These are phyloP conservation scores for Picus viridis DNA, from an alignment of 2,797 vertebrate species.

Conservation along the genomic window DNA sequence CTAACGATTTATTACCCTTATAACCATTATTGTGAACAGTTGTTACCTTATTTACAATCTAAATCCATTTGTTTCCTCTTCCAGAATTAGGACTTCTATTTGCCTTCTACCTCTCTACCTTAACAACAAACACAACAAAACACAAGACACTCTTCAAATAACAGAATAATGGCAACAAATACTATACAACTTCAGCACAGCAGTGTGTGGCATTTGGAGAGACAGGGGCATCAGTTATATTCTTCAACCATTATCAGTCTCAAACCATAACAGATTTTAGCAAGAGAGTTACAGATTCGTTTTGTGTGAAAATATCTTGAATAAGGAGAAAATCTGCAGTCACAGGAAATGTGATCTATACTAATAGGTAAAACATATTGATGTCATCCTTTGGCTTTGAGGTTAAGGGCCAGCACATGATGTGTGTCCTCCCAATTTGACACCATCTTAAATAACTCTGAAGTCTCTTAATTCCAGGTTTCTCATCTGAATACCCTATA, in stretches of 20 bases:
- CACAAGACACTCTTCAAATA: too few species aligned
- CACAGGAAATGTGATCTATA: not conserved
- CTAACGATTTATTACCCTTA: not conserved
- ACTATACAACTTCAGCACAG: accelerated
- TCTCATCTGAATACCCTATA: not conserved
- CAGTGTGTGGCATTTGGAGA: not conserved
- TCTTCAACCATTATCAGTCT: not conserved
- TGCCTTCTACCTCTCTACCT: not conserved
- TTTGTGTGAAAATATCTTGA: not conserved
- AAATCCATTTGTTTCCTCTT: not conserved
- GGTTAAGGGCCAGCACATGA: not conserved
- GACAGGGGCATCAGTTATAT: not conserved
- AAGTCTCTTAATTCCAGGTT: not conserved
- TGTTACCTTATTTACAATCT: not conserved
- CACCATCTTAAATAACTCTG: not conserved
- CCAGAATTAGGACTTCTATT: not conserved
- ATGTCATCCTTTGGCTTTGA: not conserved
- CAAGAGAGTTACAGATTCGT: accelerated
- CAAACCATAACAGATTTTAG: not conserved
- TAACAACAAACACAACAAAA: not conserved
- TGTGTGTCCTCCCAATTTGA: accelerated
- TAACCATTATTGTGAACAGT: not conserved
- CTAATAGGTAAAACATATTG: not conserved
- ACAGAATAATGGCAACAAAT: not conserved
- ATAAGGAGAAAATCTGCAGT: not conserved